Conservation (phyloP, 2,113 vertebrate genomes). For the Picathartes gymnocephalus region DNA sequence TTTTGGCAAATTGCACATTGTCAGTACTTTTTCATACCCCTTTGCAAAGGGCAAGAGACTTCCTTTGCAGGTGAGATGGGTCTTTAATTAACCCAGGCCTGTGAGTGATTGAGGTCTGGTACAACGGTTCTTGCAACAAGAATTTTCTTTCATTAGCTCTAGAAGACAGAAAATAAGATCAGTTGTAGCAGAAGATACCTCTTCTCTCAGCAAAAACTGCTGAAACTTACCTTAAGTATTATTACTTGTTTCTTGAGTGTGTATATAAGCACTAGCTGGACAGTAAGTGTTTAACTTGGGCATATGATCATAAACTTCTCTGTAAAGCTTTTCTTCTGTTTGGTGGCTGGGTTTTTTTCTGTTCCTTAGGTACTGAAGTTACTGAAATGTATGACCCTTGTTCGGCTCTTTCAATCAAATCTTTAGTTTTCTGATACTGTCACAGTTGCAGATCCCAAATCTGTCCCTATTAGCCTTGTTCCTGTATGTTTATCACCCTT, state of each 20-base stretch:
- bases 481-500: background rate
- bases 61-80: background rate
- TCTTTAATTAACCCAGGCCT: background rate
- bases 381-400: background rate
- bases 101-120: background rate
- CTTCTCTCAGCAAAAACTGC: background rate
- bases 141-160: background rate
- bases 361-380: background rate
- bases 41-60: background rate
- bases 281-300: background rate
- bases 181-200: background rate
- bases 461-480: background rate
- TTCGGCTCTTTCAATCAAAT: background rate
- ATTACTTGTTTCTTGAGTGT: background rate
- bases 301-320: background rate
- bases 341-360: background rate
- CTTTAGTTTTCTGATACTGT: background rate
- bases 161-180: background rate
- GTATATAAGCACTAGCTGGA: accelerated
- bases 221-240: background rate
- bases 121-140: background rate
- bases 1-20: background rate
- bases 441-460: background rate
- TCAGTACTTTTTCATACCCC: background rate
- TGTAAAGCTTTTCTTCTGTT: background rate